Evolutionary conservation across 2,113 vertebrate genomes (phyloP).

Genomic region (Saccopteryx bilineata): DNA sequence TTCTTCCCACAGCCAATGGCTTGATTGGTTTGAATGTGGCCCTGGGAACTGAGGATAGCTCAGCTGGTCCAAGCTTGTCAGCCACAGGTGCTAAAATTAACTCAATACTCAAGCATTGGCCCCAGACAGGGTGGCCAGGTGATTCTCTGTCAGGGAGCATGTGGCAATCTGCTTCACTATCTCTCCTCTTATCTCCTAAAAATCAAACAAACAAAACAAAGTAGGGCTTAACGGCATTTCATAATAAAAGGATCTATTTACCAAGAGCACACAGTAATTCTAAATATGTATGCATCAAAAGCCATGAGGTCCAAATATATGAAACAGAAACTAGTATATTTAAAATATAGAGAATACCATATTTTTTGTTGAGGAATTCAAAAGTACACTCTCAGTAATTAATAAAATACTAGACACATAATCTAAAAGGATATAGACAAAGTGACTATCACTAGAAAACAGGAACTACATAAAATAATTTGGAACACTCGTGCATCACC

Average conservation of each 20-base stretch:
- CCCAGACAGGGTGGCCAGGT: too few species aligned
- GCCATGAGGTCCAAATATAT: not conserved
- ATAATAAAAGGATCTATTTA: not conserved
- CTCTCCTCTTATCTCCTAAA: too few species aligned
- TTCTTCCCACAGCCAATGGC: too few species aligned
- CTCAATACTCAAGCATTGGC: too few species aligned
- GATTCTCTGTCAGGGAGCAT: too few species aligned
- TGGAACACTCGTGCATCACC: not conserved
- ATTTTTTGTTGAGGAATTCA: not conserved
- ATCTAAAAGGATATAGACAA: not conserved
- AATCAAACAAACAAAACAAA: too few species aligned
- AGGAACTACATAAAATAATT: not conserved
- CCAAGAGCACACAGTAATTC: not conserved
- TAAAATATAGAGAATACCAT: not conserved
- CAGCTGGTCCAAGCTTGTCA: too few species aligned
- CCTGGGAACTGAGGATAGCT: too few species aligned
- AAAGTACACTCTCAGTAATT: not conserved
- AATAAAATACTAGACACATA: not conserved
- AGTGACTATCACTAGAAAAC: not conserved
- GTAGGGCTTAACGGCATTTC: too few species aligned
- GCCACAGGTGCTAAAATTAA: too few species aligned
- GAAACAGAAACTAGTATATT: not conserved
- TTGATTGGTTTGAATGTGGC: too few species aligned
- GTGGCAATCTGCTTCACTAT: too few species aligned
- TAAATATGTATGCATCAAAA: not conserved